Base-by-base conservation (phyloP, 2,888 invertebrate genomes). In the Heliconius erato region DNA sequence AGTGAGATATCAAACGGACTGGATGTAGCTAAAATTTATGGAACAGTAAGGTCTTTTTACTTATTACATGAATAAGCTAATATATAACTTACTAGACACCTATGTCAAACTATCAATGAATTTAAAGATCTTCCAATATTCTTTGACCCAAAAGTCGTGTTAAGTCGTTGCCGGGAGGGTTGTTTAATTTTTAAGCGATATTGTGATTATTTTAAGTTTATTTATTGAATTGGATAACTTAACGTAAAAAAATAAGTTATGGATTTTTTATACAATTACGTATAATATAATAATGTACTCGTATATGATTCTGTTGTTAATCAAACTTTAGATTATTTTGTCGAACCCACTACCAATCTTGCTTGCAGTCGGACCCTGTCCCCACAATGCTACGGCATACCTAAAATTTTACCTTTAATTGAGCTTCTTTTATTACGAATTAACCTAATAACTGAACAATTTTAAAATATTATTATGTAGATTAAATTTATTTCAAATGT, bases 1-100 rank as follows among this genome's bases (percentile, higher is more conserved):
- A 91, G 88, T 88, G 85, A 89, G 91, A 91, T 92, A 90, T 91
- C 92, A 92, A 92, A 91, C 90, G 90, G 88, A 88, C 89, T 88
- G 90, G 89, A 90, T 91, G 91, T 88, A 90, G 87, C 86, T 87
- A 86, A 88, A 89, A 91, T 91, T 91, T 90, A 63, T 63, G 63
- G n/a, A 63, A n/a, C n/a, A n/a, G n/a, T 63, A n/a, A 63, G n/a
- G 63, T n/a, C 63, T 54, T 54, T 19, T 54, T 54, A 23, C 19
- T 54, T 54, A 54, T 54, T 19, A 54, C 54, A 23, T 23, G 9
- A 19, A 23, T 54, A 54, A 23, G 54, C 19, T 54, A 54, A 54
- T 54, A 23, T 23, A 54, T 54, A 54, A 23, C 0, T 54, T 54
- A 54, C 54, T 54, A 7, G 54, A 19, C 54, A 54, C 54, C 6